Base-by-base conservation (phyloP, 1,140 invertebrate species). In the Alviniconcha marisindica region DNA sequence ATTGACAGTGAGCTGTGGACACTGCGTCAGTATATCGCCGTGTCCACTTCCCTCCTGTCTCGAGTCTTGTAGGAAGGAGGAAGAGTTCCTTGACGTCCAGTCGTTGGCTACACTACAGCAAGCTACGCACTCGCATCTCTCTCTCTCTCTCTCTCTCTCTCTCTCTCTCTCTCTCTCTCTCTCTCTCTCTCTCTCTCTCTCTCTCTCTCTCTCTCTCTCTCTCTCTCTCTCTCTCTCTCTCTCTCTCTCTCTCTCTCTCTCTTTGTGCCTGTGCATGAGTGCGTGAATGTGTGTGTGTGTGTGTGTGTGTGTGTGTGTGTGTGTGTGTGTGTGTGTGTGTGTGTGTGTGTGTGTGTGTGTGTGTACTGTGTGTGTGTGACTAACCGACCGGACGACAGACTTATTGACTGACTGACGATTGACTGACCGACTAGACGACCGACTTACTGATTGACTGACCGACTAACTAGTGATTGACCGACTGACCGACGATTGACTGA, bases 131-230 rank as follows among this genome's bases (percentile, higher is more conserved):
- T 15, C 54, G 31, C 7, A 54, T 54, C 28, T 54, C 54, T 63
- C 54, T 54, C 28, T 54, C 54, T 18, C 40, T 60, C 51, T n/a
- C 77, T 38, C 56, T 60, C 33, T 54, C 44, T 33, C 15, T 5
- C 33, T 2, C 56, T 36, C 77, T 51, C 33, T 51, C 54, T 60
- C 51, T 36, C 36, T 7, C 10, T 2, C 33, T 51, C 40, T 31
- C 51, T 51, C 77, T 51, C 60, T 21, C 38, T 12, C 54, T 51
- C 40, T 21, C 51, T 51, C 31, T 33, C 33, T 28, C 18, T 14
- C 51, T 38, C 38, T 18, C 54, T 60, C n/a, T 48, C 76, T 77
- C n/a, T 77, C 28, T 51, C 40, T 31, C 76, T 48, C 42, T 31
- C 76, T 42, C 28, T 77, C 38, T 77, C 60, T 31, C 60, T 3